Evolutionary conservation across 2,888 invertebrate species (phyloP).

Genomic region (Ophion costatus): DNA sequence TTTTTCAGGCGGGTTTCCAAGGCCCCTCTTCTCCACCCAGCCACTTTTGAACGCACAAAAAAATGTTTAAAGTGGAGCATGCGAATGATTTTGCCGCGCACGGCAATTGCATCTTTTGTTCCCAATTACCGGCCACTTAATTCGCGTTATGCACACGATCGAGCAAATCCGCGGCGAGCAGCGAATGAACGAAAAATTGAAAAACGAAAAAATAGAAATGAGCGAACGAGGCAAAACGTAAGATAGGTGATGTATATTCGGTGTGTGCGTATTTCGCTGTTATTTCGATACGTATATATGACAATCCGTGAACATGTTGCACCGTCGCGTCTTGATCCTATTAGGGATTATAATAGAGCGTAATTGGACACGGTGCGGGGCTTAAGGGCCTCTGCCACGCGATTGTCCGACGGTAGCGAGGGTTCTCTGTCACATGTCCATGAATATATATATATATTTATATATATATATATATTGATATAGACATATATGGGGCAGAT

Average conservation of each 20-base stretch:
- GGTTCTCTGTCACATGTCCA: slow-evolving; percentile 20
- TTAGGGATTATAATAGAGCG: slow-evolving; percentile 77
- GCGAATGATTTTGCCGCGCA: slow-evolving; percentile 25
- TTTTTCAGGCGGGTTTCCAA: no score
- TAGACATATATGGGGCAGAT: slow-evolving; percentile 3
- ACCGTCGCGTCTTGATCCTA: slow-evolving; percentile 75
- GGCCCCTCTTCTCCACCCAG: no score
- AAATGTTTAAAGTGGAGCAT: not conserved
- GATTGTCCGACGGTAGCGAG: slow-evolving; percentile 52
- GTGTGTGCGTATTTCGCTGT: slow-evolving; percentile 15
- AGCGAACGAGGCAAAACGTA: slow-evolving; percentile 20
- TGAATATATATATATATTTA: not conserved
- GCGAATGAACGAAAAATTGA: slow-evolving; percentile 21
- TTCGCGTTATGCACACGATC: slow-evolving; percentile 27
- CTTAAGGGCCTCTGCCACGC: slow-evolving; percentile 57
- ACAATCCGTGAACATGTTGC: slow-evolving; percentile 61
- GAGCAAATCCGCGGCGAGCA: slow-evolving; percentile 19
- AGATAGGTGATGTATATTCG: slow-evolving; percentile 13
- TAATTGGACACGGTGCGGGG: slow-evolving; percentile 74
- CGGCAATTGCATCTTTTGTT: slow-evolving; percentile 4
- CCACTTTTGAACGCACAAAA: no score
- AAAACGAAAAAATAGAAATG: not conserved
- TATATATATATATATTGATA: slow-evolving; percentile 8
- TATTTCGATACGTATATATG: slow-evolving; percentile 12
- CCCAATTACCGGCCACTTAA: slow-evolving; percentile 18